Conservation (phyloP, 2,113 vertebrate species). For the Empidonax traillii region DNA sequence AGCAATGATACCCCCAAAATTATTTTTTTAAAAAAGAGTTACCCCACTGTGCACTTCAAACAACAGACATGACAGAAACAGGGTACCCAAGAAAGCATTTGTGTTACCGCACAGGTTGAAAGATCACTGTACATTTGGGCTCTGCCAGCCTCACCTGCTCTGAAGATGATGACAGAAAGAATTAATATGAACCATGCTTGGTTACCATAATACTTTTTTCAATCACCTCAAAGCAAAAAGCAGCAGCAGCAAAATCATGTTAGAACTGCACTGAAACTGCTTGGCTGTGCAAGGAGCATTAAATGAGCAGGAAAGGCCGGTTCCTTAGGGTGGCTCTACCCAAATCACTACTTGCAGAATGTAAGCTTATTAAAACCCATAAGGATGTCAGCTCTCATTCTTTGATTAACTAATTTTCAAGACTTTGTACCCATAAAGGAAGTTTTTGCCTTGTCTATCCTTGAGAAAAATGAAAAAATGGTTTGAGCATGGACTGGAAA, state of each 20-base stretch:
- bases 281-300: not conserved
- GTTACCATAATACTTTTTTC: not conserved
- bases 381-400: not conserved
- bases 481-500: not conserved
- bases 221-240: not conserved
- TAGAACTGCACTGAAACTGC: not conserved
- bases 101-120: not conserved
- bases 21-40: not conserved
- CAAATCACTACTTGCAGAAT: not conserved
- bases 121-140: not conserved
- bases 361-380: not conserved
- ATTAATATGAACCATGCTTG: not conserved
- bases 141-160: not conserved
- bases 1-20: fast-evolving
- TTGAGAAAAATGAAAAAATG: not conserved
- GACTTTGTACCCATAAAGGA: not conserved
- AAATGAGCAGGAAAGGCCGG: not conserved
- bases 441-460: not conserved
- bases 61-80: not conserved
- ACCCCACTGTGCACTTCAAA: not conserved
- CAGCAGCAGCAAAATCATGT: not conserved
- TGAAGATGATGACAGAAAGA: not conserved
- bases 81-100: not conserved
- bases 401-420: not conserved
- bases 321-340: not conserved